phyloP scores from a whole-genome alignment of 1,140 invertebrate species.

The Cydia fagiglandana region DNA sequence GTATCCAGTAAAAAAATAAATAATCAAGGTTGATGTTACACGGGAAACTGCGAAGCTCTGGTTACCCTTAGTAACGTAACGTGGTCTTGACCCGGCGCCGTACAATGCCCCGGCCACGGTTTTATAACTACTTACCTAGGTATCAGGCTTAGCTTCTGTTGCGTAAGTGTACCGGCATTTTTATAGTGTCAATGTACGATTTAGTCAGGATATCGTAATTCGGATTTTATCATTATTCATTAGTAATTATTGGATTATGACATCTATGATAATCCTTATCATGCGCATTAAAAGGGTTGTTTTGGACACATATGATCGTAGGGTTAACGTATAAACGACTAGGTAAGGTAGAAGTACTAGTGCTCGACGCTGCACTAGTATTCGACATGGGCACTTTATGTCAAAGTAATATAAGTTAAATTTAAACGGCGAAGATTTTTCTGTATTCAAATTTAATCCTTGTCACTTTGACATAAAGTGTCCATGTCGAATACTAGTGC shows the following conservation, averaged over 20 bases:
- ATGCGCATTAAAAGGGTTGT: neutral
- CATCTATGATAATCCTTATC: neutral
- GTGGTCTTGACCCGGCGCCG: conserved; percentile 22
- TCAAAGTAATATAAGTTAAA: too few relatives aligned
- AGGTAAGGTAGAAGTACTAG: too few relatives aligned
- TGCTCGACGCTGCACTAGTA: too few relatives aligned
- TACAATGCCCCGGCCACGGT: conserved; percentile 15
- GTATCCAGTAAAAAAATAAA: neutral
- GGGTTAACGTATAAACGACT: too few relatives aligned
- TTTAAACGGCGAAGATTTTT: too few relatives aligned
- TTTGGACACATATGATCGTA: too few relatives aligned
- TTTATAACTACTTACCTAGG: conserved; percentile 28
- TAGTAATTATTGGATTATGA: neutral
- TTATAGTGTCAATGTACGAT: conserved; percentile 8
- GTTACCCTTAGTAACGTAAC: conserved; percentile 24
- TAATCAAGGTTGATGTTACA: conserved; percentile 23
- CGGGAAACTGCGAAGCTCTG: conserved; percentile 5
- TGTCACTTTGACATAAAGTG: too few relatives aligned
- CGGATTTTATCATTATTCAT: neutral
- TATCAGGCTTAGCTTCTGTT: conserved; percentile 24
- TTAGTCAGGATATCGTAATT: neutral
- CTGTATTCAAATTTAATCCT: too few relatives aligned
- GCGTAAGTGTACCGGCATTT: conserved; percentile 4
- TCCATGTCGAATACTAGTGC: too few relatives aligned
- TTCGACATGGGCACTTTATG: too few relatives aligned